Evolutionary conservation across 2,113 vertebrate species (phyloP).

Genomic region (Odocoileus virginianus): DNA sequence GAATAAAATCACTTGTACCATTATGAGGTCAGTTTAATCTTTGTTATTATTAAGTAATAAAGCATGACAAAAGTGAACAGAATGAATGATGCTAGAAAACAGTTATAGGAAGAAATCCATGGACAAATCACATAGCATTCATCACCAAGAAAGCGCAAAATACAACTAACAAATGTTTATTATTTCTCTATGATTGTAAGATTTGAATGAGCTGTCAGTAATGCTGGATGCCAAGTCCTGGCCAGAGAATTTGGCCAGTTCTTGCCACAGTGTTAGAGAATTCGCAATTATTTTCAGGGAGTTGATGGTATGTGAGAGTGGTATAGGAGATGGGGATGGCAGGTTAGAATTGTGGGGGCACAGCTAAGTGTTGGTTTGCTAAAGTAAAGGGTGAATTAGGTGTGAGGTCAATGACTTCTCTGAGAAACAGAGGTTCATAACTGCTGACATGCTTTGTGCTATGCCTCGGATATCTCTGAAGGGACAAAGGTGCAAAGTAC

Average conservation of each 20-base stretch:
- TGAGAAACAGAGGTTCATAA: neutral
- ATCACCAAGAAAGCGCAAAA: constrained; percentile 40
- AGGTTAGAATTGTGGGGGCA: neutral
- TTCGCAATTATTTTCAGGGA: neutral
- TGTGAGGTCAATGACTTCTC: neutral
- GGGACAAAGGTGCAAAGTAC: neutral
- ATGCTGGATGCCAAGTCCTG: neutral
- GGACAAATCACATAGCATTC: neutral
- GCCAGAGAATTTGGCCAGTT: neutral
- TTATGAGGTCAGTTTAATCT: neutral
- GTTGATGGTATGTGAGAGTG: neutral
- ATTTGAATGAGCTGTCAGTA: neutral
- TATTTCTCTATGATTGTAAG: neutral
- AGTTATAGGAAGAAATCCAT: neutral
- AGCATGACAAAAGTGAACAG: neutral
- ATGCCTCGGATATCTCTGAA: neutral
- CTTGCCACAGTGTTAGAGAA: constrained; percentile 19
- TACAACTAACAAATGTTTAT: neutral
- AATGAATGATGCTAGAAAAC: neutral
- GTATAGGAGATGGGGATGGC: neutral
- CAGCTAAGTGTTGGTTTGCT: neutral
- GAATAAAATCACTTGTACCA: neutral
- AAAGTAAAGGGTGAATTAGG: neutral
- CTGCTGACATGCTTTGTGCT: neutral
- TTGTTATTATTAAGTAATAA: neutral